Base-by-base conservation (phyloP, 2,888 invertebrate genomes). In the Julus scanicus region DNA sequence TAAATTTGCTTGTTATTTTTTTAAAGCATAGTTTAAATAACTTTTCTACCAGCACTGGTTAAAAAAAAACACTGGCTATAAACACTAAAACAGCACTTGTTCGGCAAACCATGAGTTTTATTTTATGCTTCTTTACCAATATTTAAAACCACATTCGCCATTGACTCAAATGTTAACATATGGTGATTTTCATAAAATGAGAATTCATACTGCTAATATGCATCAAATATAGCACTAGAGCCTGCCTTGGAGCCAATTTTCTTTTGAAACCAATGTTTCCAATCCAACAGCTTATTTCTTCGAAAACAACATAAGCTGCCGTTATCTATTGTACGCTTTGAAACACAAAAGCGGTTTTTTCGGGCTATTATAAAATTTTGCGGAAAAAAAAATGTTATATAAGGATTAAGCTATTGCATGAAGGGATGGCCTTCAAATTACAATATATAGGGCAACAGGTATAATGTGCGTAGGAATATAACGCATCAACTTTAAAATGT, bases 341-440 rank as follows among this genome's bases (percentile, higher is more conserved):
- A 63, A 63, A 20, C 63, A 63, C 63, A 63, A 63, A 20, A 63
- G 63, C n/a, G 20, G 63, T 63, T 63, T 63, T 63, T n/a, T n/a
- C 63, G 63, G n/a, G 63, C 63, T 63, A 63, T 63, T 63, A 63
- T 63, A 63, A 63, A 63, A 63, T 63, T 63, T 20, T 63, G 63
- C 20, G 57, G 57, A 57, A 17, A 13, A 63, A 63, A 63, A 63
- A 63, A 63, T n/a, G 20, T 63, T 63, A 63, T 63, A 63, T 63
- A 63, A 63, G 63, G 63, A 63, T 63, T 63, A 63, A 63, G 63
- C 63, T n/a, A 63, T 20, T 63, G 63, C 63, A 63, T 9, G 63
- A 63, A 63, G 63, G 63, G 63, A 63, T 63, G 20, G 63, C 63
- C 63, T 63, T 63, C 63, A 63, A 63, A n/a, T n/a, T 17, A n/a